A percentile compares a stretch with the other conserved stretches of the same genome.
phyloP scores from a whole-genome alignment of 2,888 invertebrate genomes.

The Antheraea yamamai region DNA sequence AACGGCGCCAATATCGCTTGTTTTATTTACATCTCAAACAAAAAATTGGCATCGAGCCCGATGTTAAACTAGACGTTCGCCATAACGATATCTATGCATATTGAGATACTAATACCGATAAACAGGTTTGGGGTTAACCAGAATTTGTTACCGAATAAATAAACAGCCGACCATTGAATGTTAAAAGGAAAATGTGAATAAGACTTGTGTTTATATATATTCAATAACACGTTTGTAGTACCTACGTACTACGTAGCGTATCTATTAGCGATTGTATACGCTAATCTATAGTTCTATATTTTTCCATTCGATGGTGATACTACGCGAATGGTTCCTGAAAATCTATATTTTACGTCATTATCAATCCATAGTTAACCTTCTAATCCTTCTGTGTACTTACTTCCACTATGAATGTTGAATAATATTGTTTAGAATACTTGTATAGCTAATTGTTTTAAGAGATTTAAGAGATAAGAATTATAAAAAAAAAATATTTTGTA shows the following conservation, averaged over 20 bases:
- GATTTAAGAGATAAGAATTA: no score
- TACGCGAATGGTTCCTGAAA: background rate
- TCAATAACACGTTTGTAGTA: background rate
- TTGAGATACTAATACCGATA: slow-evolving; percentile 55
- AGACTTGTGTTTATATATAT: background rate
- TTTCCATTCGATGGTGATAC: background rate
- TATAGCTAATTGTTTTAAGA: background rate
- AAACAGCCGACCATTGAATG: background rate
- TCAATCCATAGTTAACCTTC: background rate
- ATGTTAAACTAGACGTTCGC: slow-evolving; percentile 47
- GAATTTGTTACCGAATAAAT: slow-evolving; percentile 18
- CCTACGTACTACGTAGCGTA: background rate
- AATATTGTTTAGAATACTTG: background rate
- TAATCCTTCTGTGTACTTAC: background rate
- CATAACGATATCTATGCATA: slow-evolving; percentile 50
- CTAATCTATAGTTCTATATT: background rate
- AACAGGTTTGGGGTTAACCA: slow-evolving; percentile 51
- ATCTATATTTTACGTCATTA: background rate
- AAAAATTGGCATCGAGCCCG: slow-evolving; percentile 73
- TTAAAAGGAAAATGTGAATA: background rate
- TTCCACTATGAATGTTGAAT: background rate
- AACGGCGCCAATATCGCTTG: slow-evolving; percentile 59
- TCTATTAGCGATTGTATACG: background rate
- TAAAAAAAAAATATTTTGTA: no score
- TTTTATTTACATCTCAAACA: slow-evolving; percentile 67